Evolutionary conservation across 2,888 invertebrate genomes (phyloP), one percentile per base, ranked within the genome.

Genomic region (Leptinotarsa rubiginosa): DNA sequence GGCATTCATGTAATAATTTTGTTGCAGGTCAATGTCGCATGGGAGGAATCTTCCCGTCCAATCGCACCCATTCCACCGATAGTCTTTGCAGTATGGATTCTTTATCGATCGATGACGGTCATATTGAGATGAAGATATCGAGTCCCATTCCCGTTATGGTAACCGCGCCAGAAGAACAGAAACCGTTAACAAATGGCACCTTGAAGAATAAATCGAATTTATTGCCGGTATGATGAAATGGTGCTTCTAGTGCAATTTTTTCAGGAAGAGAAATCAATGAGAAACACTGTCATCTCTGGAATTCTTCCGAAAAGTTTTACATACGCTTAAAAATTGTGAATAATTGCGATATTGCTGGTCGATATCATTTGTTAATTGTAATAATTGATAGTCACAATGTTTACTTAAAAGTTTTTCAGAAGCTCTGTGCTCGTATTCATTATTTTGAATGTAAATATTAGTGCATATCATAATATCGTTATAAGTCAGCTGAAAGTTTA

Each of bases 51-150:
- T 89, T 89, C 76, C 87, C 88, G 25, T 86, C 87, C 49, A 85
- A 88, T 76, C 84, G 88, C 22, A 83, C 85, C 15, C 85, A 85
- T 69, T 91, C 91, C 79, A 92, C 92, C 81, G 92, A 92, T 80
- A 92, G 92, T 4, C 85, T 92, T 70, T 92, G 91, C 81, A 92
- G 92, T 64, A 89, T 92, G 68, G 92, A 92, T 80, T 92, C 92
- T 70, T 90, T 91, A 83, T 92, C 92, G 1, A 81, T 83, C 4
- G 85, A 85, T 74, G 85, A 85, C 68, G 90, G 91, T 75, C 91
- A 92, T 82, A 91, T 91, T 50, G 91, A 91, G 79, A 83, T 82
- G 80, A 81, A 82, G 59, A 79, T 84, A 25, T 80, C 83, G 4
- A 88, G 87, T 72, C 89, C 89, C 50, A 88, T 89, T 77, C 88